A percentile compares a stretch with the other conserved stretches of the same genome.
Conservation (phyloP, 92 coral and sea anemone genomes). For the Porites evermanni region DNA sequence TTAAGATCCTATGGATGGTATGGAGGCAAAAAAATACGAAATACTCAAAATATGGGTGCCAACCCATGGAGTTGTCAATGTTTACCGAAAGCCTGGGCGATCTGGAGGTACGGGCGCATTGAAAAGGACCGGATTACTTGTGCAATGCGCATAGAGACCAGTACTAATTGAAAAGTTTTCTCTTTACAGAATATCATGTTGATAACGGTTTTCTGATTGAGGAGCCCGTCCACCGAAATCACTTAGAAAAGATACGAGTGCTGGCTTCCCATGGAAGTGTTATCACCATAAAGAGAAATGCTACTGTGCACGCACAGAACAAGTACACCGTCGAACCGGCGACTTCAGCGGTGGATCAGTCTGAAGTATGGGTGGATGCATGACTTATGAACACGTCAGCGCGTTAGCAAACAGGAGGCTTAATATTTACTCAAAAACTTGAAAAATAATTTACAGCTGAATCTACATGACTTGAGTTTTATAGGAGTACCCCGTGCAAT, state of each 20-base stretch:
- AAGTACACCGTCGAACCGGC: conserved; percentile 25
- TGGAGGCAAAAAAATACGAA: not conserved
- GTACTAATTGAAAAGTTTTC: not conserved
- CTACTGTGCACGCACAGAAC: not conserved
- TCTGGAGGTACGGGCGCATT: too few relatives aligned
- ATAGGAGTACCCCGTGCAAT: too few relatives aligned
- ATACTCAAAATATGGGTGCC: not conserved
- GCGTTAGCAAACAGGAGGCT: too few relatives aligned
- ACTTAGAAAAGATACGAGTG: conserved; percentile 2
- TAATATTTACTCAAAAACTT: too few relatives aligned
- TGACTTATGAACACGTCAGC: too few relatives aligned
- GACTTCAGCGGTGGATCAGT: conserved; percentile 2
- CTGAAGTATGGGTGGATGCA: not conserved
- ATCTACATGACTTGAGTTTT: too few relatives aligned
- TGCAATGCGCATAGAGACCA: too few relatives aligned
- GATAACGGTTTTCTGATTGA: conserved; percentile 22
- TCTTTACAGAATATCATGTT: conserved; percentile 19
- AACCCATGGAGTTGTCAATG: not conserved
- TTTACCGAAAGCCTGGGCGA: not conserved
- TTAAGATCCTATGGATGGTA: too few relatives aligned
- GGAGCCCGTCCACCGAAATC: not conserved
- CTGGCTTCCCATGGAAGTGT: conserved; percentile 34
- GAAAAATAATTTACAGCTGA: too few relatives aligned
- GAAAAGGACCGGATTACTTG: too few relatives aligned
- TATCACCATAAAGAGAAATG: conserved; percentile 1